These are phyloP conservation scores for Drosophila cyrtoloma DNA, from an alignment of 2,888 invertebrate species.

Conservation along the genomic window DNA sequence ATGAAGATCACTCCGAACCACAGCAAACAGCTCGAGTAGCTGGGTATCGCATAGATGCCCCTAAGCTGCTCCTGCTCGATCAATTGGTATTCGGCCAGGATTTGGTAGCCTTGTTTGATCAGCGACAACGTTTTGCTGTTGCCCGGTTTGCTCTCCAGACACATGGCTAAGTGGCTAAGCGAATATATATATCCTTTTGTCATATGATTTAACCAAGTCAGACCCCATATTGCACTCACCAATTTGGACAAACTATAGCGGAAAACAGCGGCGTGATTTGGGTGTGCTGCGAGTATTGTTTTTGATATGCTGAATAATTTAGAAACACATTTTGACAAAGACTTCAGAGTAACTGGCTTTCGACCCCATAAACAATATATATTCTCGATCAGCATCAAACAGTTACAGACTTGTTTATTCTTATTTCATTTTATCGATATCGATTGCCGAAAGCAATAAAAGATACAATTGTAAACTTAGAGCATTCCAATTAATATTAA, in stretches of 20 bases:
- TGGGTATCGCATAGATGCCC: constrained; percentile 70
- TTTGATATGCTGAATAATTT: not conserved
- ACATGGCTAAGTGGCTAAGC: constrained; percentile 32
- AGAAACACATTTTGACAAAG: constrained; percentile 15
- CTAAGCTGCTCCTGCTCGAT: constrained; percentile 52
- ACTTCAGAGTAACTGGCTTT: constrained; percentile 5
- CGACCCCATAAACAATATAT: not conserved
- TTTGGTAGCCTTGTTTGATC: constrained; percentile 64
- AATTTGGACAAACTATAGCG: constrained; percentile 1
- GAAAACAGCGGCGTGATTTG: not conserved
- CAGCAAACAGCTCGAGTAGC: constrained; percentile 55
- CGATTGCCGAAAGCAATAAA: too few species aligned
- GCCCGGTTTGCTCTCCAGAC: constrained; percentile 37
- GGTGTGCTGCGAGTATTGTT: constrained; percentile 8
- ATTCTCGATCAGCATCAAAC: too few species aligned
- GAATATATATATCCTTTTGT: not conserved
- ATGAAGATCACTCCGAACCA: constrained; percentile 88
- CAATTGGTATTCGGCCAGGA: constrained; percentile 67
- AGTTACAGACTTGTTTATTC: too few species aligned
- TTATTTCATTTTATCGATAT: too few species aligned
- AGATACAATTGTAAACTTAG: too few species aligned
- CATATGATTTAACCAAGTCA: not conserved
- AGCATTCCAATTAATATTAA: too few species aligned
- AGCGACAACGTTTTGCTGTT: constrained; percentile 40
- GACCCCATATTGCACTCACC: constrained; percentile 3